These are phyloP conservation scores for Erpornis zantholeuca DNA, from an alignment of 2,113 vertebrate genomes.

Conservation along the genomic window DNA sequence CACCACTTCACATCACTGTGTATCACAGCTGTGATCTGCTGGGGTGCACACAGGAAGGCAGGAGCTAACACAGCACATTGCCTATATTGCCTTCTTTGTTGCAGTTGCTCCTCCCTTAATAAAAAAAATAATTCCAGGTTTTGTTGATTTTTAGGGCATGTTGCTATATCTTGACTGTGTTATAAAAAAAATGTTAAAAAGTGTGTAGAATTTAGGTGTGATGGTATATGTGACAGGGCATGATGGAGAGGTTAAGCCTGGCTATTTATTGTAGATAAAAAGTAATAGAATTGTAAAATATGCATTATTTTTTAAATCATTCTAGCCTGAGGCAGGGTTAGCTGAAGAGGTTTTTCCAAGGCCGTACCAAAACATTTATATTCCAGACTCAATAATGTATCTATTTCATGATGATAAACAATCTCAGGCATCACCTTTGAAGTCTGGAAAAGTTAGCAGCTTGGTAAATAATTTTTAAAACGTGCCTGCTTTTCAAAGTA, in stretches of 20 bases:
- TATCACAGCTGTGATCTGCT: neutral
- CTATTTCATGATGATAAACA: neutral
- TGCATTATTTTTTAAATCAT: neutral
- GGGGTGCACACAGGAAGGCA: neutral
- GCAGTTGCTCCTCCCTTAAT: neutral
- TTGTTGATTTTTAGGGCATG: neutral
- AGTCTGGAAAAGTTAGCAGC: neutral
- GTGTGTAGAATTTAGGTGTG: neutral
- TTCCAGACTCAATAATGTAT: conserved; percentile 11
- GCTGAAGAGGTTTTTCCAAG: neutral
- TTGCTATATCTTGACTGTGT: neutral
- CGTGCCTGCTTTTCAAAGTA: neutral
- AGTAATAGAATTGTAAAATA: conserved; percentile 21
- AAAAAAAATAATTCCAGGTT: neutral
- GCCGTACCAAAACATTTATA: neutral
- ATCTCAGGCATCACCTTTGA: neutral
- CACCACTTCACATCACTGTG: neutral
- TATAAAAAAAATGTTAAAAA: neutral
- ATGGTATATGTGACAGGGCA: neutral
- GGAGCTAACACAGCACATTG: neutral
- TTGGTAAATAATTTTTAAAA: neutral
- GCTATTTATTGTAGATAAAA: conserved; percentile 20
- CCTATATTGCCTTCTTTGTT: neutral
- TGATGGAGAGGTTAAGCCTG: neutral
- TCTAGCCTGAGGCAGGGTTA: conserved; percentile 11